Conservation (phyloP, 2,113 vertebrate genomes). For the Sakesphorus luctuosus region DNA sequence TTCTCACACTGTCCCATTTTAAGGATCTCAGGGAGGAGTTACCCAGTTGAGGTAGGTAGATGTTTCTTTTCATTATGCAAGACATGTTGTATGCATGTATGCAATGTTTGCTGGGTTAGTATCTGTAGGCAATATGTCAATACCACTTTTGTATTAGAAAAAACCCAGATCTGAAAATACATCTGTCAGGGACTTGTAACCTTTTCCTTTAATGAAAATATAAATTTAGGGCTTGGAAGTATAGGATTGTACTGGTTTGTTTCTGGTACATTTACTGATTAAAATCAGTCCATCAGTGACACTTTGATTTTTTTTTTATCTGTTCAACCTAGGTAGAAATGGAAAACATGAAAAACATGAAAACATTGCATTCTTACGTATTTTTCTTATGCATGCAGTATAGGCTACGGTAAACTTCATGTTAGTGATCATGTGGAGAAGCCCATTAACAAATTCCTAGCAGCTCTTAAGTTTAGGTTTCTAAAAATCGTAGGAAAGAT, state of each 20-base stretch:
- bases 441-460: not conserved
- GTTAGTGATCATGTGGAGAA: not conserved
- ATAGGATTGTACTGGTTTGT: not conserved
- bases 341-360: not conserved
- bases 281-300: not conserved
- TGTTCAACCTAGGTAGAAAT: not conserved
- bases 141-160: not conserved
- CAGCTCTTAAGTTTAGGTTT: not conserved
- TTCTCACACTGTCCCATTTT: constrained; percentile 95
- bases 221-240: not conserved
- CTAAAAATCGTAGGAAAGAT: not conserved
- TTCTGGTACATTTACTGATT: not conserved
- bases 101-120: not conserved
- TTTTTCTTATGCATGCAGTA: accelerated
- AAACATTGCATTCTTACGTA: accelerated
- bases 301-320: not conserved
- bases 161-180: not conserved
- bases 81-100: accelerated
- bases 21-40: constrained; percentile 91
- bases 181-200: not conserved
- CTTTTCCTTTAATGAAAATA: not conserved
- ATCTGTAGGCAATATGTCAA: not conserved
- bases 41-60: constrained; percentile 88
- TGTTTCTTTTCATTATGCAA: not conserved
- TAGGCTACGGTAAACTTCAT: not conserved